Evolutionary conservation across 1,140 invertebrate species (phyloP).

Genomic region (Bombus confusus): DNA sequence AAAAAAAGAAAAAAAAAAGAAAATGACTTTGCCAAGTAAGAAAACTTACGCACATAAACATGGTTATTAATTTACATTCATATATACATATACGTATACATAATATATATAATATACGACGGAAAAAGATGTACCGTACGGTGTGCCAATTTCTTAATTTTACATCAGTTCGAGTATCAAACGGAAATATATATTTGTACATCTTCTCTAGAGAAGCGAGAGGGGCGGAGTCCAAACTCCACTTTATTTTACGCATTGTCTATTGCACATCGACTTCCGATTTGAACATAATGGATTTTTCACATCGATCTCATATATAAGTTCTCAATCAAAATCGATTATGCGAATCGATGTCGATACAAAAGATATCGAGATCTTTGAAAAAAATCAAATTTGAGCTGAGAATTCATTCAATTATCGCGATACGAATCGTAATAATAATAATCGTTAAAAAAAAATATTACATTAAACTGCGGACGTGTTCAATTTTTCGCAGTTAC

Average conservation of each 20-base stretch:
- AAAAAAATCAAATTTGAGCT: neutral
- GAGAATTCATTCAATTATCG: neutral
- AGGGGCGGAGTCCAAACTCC: neutral
- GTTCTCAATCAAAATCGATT: neutral
- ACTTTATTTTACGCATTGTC: neutral
- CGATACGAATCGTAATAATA: neutral
- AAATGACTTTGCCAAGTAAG: slow-evolving; percentile 4
- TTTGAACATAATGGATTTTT: neutral
- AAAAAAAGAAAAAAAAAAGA: neutral
- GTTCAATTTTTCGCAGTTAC: slow-evolving; percentile 16
- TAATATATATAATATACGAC: slow-evolving; percentile 38
- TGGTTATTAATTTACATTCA: neutral
- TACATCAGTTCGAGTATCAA: neutral
- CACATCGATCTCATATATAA: neutral
- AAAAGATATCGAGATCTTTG: neutral
- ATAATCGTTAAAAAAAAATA: neutral
- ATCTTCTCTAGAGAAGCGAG: neutral
- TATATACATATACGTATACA: slow-evolving; percentile 29
- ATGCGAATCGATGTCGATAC: neutral
- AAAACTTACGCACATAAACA: neutral
- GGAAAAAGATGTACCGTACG: slow-evolving; percentile 1
- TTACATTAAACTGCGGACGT: neutral
- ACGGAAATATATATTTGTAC: neutral
- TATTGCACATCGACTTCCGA: neutral
- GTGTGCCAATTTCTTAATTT: slow-evolving; percentile 28